Conservation (phyloP, 2,797 vertebrate species). For the Triplophysa yarkandensis region DNA sequence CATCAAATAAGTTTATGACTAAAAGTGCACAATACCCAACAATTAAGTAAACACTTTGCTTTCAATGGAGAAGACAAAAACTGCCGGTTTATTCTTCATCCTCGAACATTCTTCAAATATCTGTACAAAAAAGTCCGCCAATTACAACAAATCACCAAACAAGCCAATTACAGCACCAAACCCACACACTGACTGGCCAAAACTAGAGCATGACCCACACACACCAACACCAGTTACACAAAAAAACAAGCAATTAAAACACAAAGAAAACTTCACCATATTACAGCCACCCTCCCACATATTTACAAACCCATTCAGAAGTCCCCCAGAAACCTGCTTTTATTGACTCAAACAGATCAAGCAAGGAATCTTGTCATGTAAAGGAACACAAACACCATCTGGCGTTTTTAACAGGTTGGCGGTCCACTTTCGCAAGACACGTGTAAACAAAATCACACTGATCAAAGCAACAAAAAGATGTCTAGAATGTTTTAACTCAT, state of each 20-base stretch:
- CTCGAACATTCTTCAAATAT: neutral
- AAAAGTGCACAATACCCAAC: too few species aligned
- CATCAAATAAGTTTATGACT: too few species aligned
- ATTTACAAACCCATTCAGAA: slow-evolving; percentile 45
- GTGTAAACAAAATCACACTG: slow-evolving; percentile 31
- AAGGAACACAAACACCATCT: slow-evolving; percentile 11
- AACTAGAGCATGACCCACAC: slow-evolving; percentile 25
- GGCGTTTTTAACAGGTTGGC: slow-evolving; percentile 33
- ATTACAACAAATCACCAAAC: slow-evolving; percentile 17
- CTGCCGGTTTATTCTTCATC: neutral
- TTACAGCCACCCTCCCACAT: slow-evolving; percentile 38
- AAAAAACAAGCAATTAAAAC: slow-evolving; percentile 30
- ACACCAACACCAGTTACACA: slow-evolving; percentile 27
- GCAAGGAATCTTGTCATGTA: neutral
- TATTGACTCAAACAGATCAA: slow-evolving; percentile 20
- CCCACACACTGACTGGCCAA: slow-evolving; percentile 30
- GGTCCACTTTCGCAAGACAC: neutral
- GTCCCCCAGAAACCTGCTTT: slow-evolving; percentile 16
- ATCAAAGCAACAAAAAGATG: slow-evolving; percentile 43
- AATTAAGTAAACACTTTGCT: neutral
- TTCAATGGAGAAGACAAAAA: too few species aligned
- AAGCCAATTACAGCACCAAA: slow-evolving; percentile 26
- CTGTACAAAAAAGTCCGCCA: slow-evolving; percentile 9
- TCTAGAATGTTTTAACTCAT: slow-evolving; percentile 34
- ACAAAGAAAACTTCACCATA: slow-evolving; percentile 32